A percentile compares a stretch with the other conserved stretches of the same genome.
These are phyloP conservation scores for Parnassius glacialis DNA, from an alignment of 2,888 invertebrate species.

Conservation along the genomic window DNA sequence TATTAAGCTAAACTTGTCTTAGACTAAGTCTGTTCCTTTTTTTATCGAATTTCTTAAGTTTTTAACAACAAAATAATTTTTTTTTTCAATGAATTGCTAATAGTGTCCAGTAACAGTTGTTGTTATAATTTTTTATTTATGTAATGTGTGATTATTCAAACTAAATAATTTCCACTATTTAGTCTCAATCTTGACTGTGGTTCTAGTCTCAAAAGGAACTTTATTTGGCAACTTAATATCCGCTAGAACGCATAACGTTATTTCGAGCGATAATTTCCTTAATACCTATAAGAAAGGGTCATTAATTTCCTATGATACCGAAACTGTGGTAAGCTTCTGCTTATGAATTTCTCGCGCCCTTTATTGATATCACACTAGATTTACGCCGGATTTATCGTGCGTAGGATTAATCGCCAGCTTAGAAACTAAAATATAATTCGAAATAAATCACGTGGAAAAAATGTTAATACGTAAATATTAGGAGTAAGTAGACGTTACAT, in stretches of 20 bases:
- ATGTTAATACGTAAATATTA: slow-evolving; percentile 28
- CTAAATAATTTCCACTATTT: too few relatives aligned
- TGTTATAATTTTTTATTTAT: too few relatives aligned
- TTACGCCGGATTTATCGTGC: neutral
- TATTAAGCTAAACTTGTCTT: too few relatives aligned
- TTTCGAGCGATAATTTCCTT: slow-evolving; percentile 11
- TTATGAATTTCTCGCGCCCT: slow-evolving; percentile 9
- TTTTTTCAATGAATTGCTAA: too few relatives aligned
- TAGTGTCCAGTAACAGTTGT: too few relatives aligned
- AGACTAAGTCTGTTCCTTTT: too few relatives aligned
- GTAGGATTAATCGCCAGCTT: slow-evolving; percentile 14
- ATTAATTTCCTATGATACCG: slow-evolving; percentile 21
- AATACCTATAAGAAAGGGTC: slow-evolving; percentile 13
- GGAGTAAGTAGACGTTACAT: slow-evolving; percentile 60
- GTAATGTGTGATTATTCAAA: too few relatives aligned
- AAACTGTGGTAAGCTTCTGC: slow-evolving; percentile 7
- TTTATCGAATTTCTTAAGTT: too few relatives aligned
- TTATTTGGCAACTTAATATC: slow-evolving; percentile 20
- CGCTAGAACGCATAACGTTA: slow-evolving; percentile 14
- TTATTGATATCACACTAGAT: slow-evolving; percentile 16
- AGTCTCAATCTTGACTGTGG: slow-evolving; percentile 6
- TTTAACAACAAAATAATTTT: too few relatives aligned
- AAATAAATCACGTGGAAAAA: slow-evolving; percentile 42
- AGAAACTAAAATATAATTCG: slow-evolving; percentile 11
- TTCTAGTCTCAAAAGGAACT: slow-evolving; percentile 2